phyloP scores from a whole-genome alignment of 2,797 vertebrate genomes.

The Notamacropus eugenii region DNA sequence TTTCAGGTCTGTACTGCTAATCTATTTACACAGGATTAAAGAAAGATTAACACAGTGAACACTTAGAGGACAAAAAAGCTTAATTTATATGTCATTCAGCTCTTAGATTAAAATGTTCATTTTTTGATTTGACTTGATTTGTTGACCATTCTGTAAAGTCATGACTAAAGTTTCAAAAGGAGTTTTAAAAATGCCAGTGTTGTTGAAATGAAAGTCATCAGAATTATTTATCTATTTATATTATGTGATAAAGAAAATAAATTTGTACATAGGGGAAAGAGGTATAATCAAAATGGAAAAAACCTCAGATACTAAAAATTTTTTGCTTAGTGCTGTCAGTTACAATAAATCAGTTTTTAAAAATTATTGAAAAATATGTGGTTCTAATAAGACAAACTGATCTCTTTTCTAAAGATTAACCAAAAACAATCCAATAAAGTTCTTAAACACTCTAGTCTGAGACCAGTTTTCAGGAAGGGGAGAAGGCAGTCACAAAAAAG shows the following conservation, averaged over 20 bases:
- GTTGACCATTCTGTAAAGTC: not conserved
- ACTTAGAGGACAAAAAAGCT: slow-evolving; percentile 78
- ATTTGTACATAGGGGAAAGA: slow-evolving; percentile 37
- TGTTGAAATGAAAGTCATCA: slow-evolving; percentile 47
- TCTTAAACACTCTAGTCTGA: not conserved
- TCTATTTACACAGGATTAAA: slow-evolving; percentile 80
- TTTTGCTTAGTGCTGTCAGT: not conserved
- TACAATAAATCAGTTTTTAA: slow-evolving; percentile 12
- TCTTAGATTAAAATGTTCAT: not conserved
- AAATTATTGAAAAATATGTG: not conserved
- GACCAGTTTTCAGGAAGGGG: not conserved
- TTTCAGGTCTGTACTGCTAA: slow-evolving; percentile 67
- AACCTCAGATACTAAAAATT: slow-evolving; percentile 1
- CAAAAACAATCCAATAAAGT: not conserved
- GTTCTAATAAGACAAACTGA: not conserved
- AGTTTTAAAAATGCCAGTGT: not conserved
- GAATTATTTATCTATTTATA: not conserved
- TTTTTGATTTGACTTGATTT: slow-evolving; percentile 6
- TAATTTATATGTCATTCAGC: slow-evolving; percentile 32
- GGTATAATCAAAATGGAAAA: not conserved
- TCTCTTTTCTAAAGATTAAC: not conserved
- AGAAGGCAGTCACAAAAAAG: not conserved
- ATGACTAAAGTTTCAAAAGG: not conserved
- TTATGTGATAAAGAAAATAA: slow-evolving; percentile 12
- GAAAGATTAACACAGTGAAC: slow-evolving; percentile 81